Percentiles rank a stretch among this genome's conserved stretches.
Conservation (phyloP, 1,140 invertebrate species). For the Lysiphlebus fabarum region DNA sequence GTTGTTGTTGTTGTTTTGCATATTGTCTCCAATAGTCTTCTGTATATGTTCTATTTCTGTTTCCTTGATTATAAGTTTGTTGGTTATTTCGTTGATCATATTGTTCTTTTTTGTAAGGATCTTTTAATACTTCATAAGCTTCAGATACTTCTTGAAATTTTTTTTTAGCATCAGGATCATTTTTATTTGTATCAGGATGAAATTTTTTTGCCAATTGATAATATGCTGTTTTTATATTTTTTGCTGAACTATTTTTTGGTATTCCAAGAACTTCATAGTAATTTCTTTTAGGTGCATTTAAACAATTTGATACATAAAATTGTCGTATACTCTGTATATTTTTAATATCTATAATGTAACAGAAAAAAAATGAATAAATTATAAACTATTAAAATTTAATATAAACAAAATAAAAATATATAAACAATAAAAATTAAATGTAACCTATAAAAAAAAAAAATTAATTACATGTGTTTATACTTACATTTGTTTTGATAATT, state of each 20-base stretch:
- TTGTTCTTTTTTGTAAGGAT: constrained; percentile 88
- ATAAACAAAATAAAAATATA: neutral
- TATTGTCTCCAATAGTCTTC: too few relatives aligned
- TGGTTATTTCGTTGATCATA: too few relatives aligned
- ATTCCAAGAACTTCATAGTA: constrained; percentile 96
- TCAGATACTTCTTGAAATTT: constrained; percentile 99
- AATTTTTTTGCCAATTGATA: constrained; percentile 98
- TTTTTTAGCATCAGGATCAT: constrained; percentile 82
- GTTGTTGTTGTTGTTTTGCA: too few relatives aligned
- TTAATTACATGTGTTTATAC: neutral
- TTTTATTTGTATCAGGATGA: constrained; percentile 98
- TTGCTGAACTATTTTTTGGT: constrained; percentile 78
- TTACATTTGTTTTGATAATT: constrained; percentile 43
- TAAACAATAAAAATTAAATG: constrained; percentile 33
- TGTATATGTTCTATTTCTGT: too few relatives aligned
- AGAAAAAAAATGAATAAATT: too few relatives aligned
- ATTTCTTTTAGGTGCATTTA: constrained; percentile 59
- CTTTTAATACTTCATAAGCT: constrained; percentile 96
- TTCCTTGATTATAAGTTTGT: too few relatives aligned
- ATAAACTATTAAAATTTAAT: neutral
- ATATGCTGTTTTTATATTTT: constrained; percentile 98
- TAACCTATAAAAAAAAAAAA: constrained; percentile 34
- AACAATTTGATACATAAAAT: constrained; percentile 55
- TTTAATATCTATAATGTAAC: constrained; percentile 30
- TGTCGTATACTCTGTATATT: constrained; percentile 36